Evolutionary conservation across 2,888 invertebrate genomes (phyloP), one percentile per base, ranked within the genome.

Genomic region (Idaea aversata): DNA sequence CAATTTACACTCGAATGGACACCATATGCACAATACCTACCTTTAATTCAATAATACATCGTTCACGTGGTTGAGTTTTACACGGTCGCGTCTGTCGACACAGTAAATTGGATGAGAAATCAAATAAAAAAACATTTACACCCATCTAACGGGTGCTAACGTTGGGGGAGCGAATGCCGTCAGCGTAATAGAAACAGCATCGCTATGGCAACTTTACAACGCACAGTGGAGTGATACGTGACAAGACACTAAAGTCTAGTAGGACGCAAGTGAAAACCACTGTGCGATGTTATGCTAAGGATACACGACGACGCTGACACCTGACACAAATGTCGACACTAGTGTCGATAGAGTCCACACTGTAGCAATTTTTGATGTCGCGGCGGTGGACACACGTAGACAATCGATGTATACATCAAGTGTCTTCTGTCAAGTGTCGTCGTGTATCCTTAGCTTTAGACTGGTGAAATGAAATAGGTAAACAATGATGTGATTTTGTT

Each of bases 91-190:
- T 47, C 47, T 47, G 88, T 87, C 85, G 81, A 73, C 72, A 74
- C 76, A 69, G 80, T 81, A 89, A 90, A 91, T 91, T 91, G 90
- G 86, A 88, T 85, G 85, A 82, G 86, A 88, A 91, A 90, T 91
- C 87, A 86, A 90, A 91, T 91, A 89, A 90, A 90, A 90, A 90
- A 85, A 47, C 47, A 47, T 47, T 47, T 47, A 47, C 47, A 47
- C 47, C 47, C 47, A 47, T 47, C 47, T 47, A 47, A 47, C 47
- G 47, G 47, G 47, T 47, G 47, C 47, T 10, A 47, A 47, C 47
- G 47, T 47, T 47, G 7, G 47, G 47, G 47, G 47, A 47, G 47
- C 47, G 47, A 47, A 47, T 47, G 47, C 47, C 13, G 47, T 47
- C 47, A 47, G 13, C 47, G 47, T 47, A 47, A 47, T 47, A 47